phyloP scores from a whole-genome alignment of 2,888 invertebrate species.

The Agonopterix alstromeriana region DNA sequence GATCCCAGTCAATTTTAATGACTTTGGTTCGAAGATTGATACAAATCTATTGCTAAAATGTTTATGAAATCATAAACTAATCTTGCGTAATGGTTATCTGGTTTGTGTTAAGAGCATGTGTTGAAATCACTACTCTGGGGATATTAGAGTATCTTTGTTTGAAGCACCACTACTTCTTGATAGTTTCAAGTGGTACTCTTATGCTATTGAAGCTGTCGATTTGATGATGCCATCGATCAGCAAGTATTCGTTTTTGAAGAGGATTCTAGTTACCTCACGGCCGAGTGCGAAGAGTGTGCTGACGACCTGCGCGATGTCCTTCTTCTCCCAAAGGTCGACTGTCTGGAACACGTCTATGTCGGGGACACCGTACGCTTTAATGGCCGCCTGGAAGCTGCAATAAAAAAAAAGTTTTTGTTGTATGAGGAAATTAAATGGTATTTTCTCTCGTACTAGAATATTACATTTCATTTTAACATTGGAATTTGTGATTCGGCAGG shows the following conservation, averaged over 20 bases:
- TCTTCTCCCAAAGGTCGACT: constrained; percentile 96
- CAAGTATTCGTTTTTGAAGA: not conserved
- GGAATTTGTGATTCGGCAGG: not conserved
- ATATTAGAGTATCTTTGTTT: not conserved
- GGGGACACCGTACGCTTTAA: constrained; percentile 91
- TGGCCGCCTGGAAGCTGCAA: constrained; percentile 87
- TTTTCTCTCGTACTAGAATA: too few relatives aligned
- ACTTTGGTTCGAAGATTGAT: not conserved
- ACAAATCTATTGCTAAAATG: constrained; percentile 3
- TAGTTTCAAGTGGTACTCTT: not conserved
- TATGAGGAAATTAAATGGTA: too few relatives aligned
- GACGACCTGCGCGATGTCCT: constrained; percentile 90
- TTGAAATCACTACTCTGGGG: not conserved
- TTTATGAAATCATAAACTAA: constrained; percentile 10
- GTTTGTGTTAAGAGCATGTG: not conserved
- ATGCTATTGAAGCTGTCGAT: not conserved
- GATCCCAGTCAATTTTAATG: constrained; percentile 9
- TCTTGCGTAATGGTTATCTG: constrained; percentile 6
- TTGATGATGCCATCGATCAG: not conserved
- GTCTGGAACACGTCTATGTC: constrained; percentile 98
- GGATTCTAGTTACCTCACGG: constrained; percentile 79
- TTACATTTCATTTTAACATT: too few relatives aligned
- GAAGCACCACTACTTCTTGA: not conserved
- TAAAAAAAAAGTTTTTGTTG: not conserved
- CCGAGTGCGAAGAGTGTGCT: constrained; percentile 91